Evolutionary conservation across 2,797 vertebrate species (phyloP), one percentile per base, ranked within the genome.

Genomic region (Mormyrus hasselquistii): DNA sequence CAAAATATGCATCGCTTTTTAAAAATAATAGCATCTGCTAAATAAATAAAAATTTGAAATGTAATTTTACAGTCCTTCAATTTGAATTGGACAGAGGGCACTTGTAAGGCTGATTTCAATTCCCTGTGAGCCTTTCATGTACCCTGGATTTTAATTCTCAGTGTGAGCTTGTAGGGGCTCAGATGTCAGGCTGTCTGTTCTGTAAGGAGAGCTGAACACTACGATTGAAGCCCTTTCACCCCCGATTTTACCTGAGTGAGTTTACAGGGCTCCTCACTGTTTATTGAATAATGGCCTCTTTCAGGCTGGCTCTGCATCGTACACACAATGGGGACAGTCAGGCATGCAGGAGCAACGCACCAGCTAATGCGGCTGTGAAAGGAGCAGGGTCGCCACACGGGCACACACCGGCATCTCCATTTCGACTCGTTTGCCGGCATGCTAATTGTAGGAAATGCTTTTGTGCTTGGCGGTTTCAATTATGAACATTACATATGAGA

Each of bases 391-490:
- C 49, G 44, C 19, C 85, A 47, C 55, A 25, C 83, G 57, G 93
- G 91, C 91, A 92, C 91, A 89, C 41, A 34, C 52, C 16, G 88
- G 84, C 49, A 34, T 86, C 19, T 5, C 44, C 65, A 44, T 86
- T 44, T 86, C 34, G 88, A 90, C 90, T 92, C 90, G 90, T 93
- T 95, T 93, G 92, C 93, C 90, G 92, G 92, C 91, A 92, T 88
- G 90, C 57, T 89, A 94, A 93, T 44, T 22, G 79, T 90, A 91
- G 91, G 65, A 92, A 92, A 90, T 89, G 91, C 89, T 89, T 93
- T 92, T 94, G 89, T 90, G 89, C 85, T 92, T 91, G 91, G 90
- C 91, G 89, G 89, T 91, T 73, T 92, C 90, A 92, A 93, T 90
- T 91, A 91, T 90, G 88, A 92, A 38, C 14, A 93, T 93, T 94